Percentiles rank a stretch among this genome's conserved stretches.
Evolutionary conservation across 1,140 invertebrate genomes (phyloP).

Genomic region (Penaeus japonicus): DNA sequence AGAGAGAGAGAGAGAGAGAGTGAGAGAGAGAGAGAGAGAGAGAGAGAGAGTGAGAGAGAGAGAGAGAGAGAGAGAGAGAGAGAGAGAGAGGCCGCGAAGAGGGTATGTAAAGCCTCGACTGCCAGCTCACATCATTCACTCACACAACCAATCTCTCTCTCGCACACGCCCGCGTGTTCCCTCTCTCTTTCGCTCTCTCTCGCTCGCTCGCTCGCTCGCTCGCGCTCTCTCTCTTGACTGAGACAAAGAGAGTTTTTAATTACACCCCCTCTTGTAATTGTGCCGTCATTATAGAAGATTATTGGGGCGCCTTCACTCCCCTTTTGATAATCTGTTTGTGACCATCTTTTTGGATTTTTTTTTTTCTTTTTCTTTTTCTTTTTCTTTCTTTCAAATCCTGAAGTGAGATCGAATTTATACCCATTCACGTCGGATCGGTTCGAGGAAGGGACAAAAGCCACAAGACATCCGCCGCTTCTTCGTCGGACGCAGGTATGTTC

Average conservation of each 20-base stretch:
- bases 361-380: no score
- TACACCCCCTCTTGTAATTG: slow-evolving; percentile 45
- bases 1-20: no score
- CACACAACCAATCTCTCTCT: neutral
- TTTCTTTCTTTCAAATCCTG: no score
- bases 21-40: neutral
- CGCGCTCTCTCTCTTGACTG: neutral
- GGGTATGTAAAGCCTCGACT: slow-evolving; percentile 9
- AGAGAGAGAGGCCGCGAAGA: slow-evolving; percentile 20
- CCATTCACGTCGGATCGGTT: no score
- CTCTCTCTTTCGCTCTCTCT: neutral
- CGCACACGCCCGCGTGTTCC: neutral
- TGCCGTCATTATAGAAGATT: slow-evolving; percentile 35
- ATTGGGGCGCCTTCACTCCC: neutral
- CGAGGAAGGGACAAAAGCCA: no score
- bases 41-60: neutral
- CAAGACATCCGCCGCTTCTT: no score
- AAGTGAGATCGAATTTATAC: no score
- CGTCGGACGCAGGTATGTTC: no score
- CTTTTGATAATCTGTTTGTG: no score
- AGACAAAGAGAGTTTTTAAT: slow-evolving; percentile 46
- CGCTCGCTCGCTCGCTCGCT: no score
- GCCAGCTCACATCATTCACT: neutral
- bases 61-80: slow-evolving; percentile 19
- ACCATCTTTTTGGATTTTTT: no score